Evolutionary conservation across 92 coral and sea anemone species (phyloP), one percentile per base, ranked within the genome.

Genomic region (Parazoanthus atlanticus): DNA sequence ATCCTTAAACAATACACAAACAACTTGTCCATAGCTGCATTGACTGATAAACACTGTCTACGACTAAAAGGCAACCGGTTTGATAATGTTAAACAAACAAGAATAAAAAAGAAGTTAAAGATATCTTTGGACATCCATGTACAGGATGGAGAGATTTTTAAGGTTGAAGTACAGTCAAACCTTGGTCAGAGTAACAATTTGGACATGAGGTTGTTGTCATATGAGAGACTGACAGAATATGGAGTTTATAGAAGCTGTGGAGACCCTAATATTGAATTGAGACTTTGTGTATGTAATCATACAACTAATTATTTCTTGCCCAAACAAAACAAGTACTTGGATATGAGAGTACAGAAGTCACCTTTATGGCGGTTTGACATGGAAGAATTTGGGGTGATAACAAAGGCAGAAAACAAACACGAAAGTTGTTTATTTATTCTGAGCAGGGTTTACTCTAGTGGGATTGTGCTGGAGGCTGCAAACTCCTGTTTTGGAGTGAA

Each of bases 221-320:
- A 67, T 80, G 78, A 89, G 33, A 88, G 95, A 85, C 41, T 78
- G 66, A 88, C 87, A 34, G 47, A 58, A 41, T 84, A 90, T 84
- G 93, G 89, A 21, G 77, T 84, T 80, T 86, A 83, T 65, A 71
- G 79, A 78, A 26, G 72, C 25, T 95, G 98, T 40, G 89, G 89
- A 10, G 95, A 93, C 36, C 81, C 86, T 6, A 88, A 89, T 15
- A 92, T 95, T 65, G 96, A 90, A 16, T 54, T 89, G 86, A 88
- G 91, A 79, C 98, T 95, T 6, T 95, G 98, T 64, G 65, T 92
- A 28, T 95, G 98, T 78, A 76, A 78, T 52, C 65, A 64, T 16
- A 36, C 46, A 73, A 32, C 41, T 29, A 32, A 31, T 32, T 31
- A 28, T 21, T 56, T 56, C 23, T 56, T 56, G 25, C 66, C 10